Evolutionary conservation across 2,797 vertebrate species (phyloP).

Genomic region (Acomys russatus): DNA sequence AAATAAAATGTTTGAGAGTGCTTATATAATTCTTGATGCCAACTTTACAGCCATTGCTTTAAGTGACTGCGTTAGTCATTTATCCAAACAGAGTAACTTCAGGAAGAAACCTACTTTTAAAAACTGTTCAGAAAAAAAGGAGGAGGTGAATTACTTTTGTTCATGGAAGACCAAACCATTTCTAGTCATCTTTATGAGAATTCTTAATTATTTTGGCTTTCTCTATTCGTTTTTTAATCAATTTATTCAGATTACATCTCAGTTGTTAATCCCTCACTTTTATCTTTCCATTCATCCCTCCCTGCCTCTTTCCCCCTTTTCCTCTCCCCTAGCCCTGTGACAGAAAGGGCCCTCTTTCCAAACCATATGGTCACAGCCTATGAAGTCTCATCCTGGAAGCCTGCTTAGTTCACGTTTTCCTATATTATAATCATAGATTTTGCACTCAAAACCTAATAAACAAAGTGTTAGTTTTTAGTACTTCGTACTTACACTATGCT

Average conservation of each 20-base stretch:
- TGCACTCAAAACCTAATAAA: constrained; percentile 33
- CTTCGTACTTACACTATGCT: neutral
- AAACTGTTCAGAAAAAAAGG: neutral
- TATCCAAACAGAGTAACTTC: neutral
- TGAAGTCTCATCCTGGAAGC: too few species aligned
- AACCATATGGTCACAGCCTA: too few species aligned
- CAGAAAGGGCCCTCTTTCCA: too few species aligned
- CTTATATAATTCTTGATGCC: neutral
- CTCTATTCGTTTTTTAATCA: too few species aligned
- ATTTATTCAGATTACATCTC: too few species aligned
- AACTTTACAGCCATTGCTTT: neutral
- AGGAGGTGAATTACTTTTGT: neutral
- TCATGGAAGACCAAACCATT: neutral
- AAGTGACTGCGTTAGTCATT: neutral
- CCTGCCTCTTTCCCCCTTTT: too few species aligned
- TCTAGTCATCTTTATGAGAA: neutral
- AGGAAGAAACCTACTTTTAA: neutral
- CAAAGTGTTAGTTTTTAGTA: neutral
- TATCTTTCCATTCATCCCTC: too few species aligned
- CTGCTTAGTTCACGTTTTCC: neutral
- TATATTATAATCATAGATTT: neutral
- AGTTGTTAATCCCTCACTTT: too few species aligned
- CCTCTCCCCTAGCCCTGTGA: too few species aligned
- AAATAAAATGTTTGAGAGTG: constrained; percentile 39
- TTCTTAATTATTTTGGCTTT: too few species aligned